Conservation (phyloP, 1,140 invertebrate species). For the Cotesia glomerata region DNA sequence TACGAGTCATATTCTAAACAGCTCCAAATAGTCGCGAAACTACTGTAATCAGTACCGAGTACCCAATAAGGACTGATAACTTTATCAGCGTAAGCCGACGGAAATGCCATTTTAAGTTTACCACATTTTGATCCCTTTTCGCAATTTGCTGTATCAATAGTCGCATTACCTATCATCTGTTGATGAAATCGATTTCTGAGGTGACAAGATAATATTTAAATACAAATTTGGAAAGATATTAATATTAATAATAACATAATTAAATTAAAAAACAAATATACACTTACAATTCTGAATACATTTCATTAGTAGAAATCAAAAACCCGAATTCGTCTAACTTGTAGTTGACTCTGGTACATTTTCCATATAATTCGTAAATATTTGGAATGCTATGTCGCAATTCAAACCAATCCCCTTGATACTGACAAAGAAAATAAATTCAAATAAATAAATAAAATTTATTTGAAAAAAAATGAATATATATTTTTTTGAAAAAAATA, state of each 20-base stretch:
- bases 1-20: slow-evolving; percentile 68
- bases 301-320: slow-evolving; percentile 66
- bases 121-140: slow-evolving; percentile 54
- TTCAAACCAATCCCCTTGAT: slow-evolving; percentile 76
- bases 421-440: slow-evolving; percentile 62
- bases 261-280: no score
- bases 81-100: slow-evolving; percentile 58
- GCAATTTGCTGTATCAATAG: slow-evolving; percentile 47
- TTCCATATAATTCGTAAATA: slow-evolving; percentile 70
- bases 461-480: no score
- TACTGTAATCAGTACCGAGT: slow-evolving; percentile 75
- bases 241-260: no score
- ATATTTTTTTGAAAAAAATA: no score
- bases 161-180: slow-evolving; percentile 64
- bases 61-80: slow-evolving; percentile 70
- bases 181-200: slow-evolving; percentile 61
- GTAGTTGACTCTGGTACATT: slow-evolving; percentile 73
- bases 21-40: slow-evolving; percentile 74
- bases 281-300: slow-evolving; percentile 55
- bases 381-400: slow-evolving; percentile 70
- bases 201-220: slow-evolving; percentile 52
- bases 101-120: slow-evolving; percentile 65
- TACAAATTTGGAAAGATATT: no score
- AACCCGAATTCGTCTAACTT: slow-evolving; percentile 63
- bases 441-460: neutral